Base-by-base conservation (phyloP, 2,113 vertebrate genomes). In the Takifugu bimaculatus region DNA sequence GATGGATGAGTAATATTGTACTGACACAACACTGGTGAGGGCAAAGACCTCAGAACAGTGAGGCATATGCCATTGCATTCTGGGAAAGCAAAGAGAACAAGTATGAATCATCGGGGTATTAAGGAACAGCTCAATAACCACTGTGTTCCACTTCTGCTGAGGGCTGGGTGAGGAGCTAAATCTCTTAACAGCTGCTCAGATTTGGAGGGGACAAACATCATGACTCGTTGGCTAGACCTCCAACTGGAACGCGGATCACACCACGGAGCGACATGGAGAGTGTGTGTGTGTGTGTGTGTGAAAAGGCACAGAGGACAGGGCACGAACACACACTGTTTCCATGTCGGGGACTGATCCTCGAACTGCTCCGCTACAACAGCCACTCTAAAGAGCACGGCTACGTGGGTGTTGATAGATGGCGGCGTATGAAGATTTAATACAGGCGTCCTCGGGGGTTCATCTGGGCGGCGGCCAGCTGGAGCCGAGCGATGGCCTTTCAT, bases 131-230 rank as follows among this genome's bases (percentile, higher is more conserved):
- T 82, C 73, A 71, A 72, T 78, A 70, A 63, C 55, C 68, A 60
- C 70, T 63, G 49, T 77, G 82, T 79, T 82, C 70, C 74, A 78
- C 79, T 83, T 83, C 60, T 77, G 69, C 70, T 47, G 27, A 81
- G 80, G 73, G 75, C 77, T 15, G 65, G 35, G 56, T 26, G 77
- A 74, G 58, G 71, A 81, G 68, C 61, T 75, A 69, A 78, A 58
- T 82, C 79, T 82, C 75, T 54, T 52, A 83, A 78, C 88, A 88
- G 88, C 82, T 86, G 85, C 78, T 82, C 66, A 68, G 70, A 70
- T 81, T 85, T 81, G 71, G 74, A 82, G 60, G 65, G 67, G 66
- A 81, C 60, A 77, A 67, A 74, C 67, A 72, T 71, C 58, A 71
- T 60, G 66, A 72, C 70, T 72, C 60, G 57, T 71, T 74, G 79